Evolutionary conservation across 2,113 vertebrate genomes (phyloP).

Genomic region (Mormyrus lacerda): DNA sequence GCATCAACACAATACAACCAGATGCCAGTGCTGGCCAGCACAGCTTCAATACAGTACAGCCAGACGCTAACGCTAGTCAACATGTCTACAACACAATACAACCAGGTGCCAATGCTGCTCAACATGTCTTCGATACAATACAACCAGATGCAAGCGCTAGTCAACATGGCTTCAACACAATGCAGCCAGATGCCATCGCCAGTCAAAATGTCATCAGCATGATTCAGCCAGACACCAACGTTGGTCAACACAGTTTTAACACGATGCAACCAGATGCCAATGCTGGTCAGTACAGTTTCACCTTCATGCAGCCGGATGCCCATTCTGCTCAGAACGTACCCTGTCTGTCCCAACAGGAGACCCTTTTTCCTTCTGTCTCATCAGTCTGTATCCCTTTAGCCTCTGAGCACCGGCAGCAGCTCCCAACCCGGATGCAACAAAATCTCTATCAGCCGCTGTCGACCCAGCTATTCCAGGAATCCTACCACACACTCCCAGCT

Average conservation of each 20-base stretch:
- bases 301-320: constrained; percentile 42
- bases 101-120: constrained; percentile 50
- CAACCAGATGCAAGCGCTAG: neutral
- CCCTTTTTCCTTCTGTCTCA: constrained; percentile 52
- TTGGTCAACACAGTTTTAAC: neutral
- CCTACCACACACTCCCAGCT: constrained; percentile 35
- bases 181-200: constrained; percentile 23
- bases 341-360: constrained; percentile 65
- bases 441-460: constrained; percentile 40
- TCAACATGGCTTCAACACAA: neutral
- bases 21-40: constrained; percentile 67
- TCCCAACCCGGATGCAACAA: constrained; percentile 24
- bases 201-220: constrained; percentile 79
- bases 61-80: neutral
- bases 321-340: neutral
- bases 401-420: constrained; percentile 53
- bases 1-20: neutral
- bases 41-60: constrained; percentile 57
- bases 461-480: constrained; percentile 47
- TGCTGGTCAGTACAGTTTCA: constrained; percentile 74
- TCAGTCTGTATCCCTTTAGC: constrained; percentile 63
- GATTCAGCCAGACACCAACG: neutral
- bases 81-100: neutral
- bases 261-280: neutral
- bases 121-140: constrained; percentile 69